Evolutionary conservation across 2,113 vertebrate genomes (phyloP).

Genomic region (Xiphorhynchus elegans): DNA sequence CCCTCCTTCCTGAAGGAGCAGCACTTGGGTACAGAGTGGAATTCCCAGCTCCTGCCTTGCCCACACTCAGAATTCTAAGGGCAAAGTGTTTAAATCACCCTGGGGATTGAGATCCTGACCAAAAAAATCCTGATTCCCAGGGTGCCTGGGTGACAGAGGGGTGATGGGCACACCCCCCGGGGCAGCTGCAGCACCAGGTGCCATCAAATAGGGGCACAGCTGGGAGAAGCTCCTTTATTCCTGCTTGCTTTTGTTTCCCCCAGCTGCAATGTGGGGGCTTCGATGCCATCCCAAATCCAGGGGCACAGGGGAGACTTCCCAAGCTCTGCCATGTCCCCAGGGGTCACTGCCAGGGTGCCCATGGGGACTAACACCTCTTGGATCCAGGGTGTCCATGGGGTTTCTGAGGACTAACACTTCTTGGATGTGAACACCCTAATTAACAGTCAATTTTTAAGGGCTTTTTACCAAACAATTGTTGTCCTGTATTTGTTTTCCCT

Average conservation of each 20-base stretch:
- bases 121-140: background rate
- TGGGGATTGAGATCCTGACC: background rate
- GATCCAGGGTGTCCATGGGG: background rate
- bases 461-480: background rate
- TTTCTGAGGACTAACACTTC: background rate
- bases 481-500: fast-evolving
- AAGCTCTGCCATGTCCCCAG: background rate
- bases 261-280: fast-evolving
- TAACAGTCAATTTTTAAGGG: background rate
- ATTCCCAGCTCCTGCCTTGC: background rate
- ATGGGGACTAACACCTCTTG: no score
- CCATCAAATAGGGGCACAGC: fast-evolving
- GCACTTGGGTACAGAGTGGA: background rate
- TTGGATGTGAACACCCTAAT: background rate
- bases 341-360: background rate
- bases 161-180: background rate
- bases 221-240: background rate
- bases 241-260: background rate
- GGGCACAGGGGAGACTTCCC: fast-evolving
- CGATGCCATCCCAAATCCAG: fast-evolving
- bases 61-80: fast-evolving
- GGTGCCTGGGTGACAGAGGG: fast-evolving
- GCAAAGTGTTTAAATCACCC: background rate
- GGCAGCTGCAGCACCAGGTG: background rate
- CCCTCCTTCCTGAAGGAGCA: background rate